A percentile compares a stretch with the other conserved stretches of the same genome.
phyloP scores from a whole-genome alignment of 2,797 vertebrate species.

The Acanthurus tractus region DNA sequence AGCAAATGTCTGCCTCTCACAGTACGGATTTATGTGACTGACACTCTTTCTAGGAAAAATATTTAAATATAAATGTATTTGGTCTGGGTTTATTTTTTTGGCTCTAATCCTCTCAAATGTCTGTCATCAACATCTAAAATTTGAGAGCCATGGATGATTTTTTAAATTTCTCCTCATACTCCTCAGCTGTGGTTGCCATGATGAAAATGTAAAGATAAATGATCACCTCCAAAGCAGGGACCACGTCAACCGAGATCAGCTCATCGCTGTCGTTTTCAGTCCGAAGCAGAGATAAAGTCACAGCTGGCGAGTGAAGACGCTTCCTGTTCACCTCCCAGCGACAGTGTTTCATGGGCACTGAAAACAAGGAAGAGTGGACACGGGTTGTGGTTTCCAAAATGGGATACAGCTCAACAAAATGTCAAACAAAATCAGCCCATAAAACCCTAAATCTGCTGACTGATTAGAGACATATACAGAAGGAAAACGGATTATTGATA shows the following conservation, averaged over 20 bases:
- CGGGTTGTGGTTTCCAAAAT: neutral
- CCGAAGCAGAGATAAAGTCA: conserved; percentile 87
- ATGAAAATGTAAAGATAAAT: neutral
- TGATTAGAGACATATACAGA: neutral
- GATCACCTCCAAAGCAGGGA: conserved; percentile 84
- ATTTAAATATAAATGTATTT: no score
- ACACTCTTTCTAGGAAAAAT: no score
- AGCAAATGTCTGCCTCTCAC: no score
- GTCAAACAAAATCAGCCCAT: neutral
- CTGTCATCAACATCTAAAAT: neutral
- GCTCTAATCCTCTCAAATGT: neutral
- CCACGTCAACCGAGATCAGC: conserved; percentile 89
- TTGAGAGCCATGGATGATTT: neutral
- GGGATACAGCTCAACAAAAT: neutral
- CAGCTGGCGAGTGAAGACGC: conserved; percentile 83
- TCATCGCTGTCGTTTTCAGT: conserved; percentile 50
- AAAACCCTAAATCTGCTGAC: neutral
- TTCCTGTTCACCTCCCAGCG: conserved; percentile 74
- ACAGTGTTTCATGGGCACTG: conserved; percentile 43
- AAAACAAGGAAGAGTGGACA: neutral
- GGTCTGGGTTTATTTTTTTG: no score
- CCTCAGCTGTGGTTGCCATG: neutral
- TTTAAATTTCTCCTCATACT: no score
- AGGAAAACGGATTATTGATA: neutral
- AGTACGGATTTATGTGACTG: no score